Base-by-base conservation (phyloP, 2,797 vertebrate genomes). In the Loris lydekkerianus region DNA sequence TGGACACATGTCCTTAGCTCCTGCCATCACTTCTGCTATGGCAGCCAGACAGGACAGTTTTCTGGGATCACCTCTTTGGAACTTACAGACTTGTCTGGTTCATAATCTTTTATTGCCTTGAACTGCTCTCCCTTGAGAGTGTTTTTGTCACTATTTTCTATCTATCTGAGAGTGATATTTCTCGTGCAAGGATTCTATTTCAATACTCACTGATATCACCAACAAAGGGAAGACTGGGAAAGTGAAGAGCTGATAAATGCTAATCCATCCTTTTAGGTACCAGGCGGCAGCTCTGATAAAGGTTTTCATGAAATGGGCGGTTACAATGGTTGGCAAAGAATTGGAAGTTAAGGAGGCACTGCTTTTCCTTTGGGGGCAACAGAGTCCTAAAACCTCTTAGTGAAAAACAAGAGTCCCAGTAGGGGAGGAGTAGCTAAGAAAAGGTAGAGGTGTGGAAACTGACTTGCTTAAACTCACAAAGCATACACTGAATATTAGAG, bases 391-490 rank as follows among this genome's bases (percentile, higher is more conserved):
- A 93, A 43, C 21, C 21, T 89, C 11, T 18, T 84, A 65, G 63
- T 25, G 7, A 7, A 43, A 21, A 5, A 25, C 76, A 37, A 90
- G 5, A 89, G 49, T 17, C 37, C 56, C 60, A 86, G 20, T 14
- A 88, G 31, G 21, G 60, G 53, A 56, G 3, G 14, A 69, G 31
- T 23, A 89, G 9, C 56, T 81, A 67, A 78, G 69, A 70, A 27
- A 90, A 27, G 8, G 31, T 14, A 84, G 34, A 81, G 18, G 92
- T 46, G 15, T 37, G 7, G 73, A 73, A 91, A 80, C 4, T 29
- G 11, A 87, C 58, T 69, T 73, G n/a, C 11, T 87, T 9, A 29
- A 76, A 94, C 70, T 76, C 67, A 76, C 34, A 70, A 96, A 70
- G 58, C 7, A 70, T 21, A 58, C 70, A 70, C 69, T 63, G 56